These are phyloP conservation scores for Perodicticus potto DNA, from an alignment of 2,797 vertebrate genomes.

Conservation along the genomic window DNA sequence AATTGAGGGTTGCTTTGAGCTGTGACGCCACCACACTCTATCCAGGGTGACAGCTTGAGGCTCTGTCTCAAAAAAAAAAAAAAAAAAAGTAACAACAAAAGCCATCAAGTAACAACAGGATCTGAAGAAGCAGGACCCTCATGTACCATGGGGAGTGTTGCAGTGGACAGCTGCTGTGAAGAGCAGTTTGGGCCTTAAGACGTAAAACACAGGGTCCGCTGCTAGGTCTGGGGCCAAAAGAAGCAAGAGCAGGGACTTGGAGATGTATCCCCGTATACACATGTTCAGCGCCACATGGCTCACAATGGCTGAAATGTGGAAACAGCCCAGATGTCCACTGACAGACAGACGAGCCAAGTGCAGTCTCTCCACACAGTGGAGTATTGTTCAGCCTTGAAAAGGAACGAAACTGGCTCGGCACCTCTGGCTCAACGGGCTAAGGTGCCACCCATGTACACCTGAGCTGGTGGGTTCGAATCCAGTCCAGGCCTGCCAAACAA, in stretches of 20 bases:
- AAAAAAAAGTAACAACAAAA: not conserved
- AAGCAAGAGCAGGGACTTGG: no score
- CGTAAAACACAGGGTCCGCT: not conserved
- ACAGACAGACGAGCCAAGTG: accelerated
- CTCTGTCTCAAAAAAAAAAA: no score
- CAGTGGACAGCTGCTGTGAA: not conserved
- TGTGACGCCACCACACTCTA: no score
- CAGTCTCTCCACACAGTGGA: not conserved
- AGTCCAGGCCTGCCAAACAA: no score
- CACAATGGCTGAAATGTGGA: accelerated
- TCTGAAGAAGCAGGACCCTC: not conserved
- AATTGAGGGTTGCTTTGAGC: no score
- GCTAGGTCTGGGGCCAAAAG: accelerated
- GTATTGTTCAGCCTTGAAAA: not conserved
- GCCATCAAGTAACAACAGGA: not conserved
- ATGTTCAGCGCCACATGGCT: not conserved
- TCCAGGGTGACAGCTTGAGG: no score
- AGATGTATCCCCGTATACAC: accelerated
- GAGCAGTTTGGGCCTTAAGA: not conserved
- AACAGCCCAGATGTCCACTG: accelerated
- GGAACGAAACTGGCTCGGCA: no score
- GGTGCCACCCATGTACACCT: no score
- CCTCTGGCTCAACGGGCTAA: no score
- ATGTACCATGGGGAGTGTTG: not conserved
- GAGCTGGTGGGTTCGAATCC: no score